These are phyloP conservation scores for Pomatorhinus ruficollis DNA, from an alignment of 2,113 vertebrate species.

Conservation along the genomic window DNA sequence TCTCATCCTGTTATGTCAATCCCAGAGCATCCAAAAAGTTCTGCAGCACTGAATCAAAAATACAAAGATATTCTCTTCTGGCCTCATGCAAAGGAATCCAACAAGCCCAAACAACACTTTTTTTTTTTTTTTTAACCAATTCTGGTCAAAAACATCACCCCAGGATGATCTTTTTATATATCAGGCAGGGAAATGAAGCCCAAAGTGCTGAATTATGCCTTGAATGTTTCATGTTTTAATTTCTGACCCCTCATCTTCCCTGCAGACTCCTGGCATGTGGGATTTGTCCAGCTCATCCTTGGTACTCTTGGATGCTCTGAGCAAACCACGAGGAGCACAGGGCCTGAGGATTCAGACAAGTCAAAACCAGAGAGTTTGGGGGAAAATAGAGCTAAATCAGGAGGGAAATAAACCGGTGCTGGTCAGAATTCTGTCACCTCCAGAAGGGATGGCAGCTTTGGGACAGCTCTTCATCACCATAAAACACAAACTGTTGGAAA, in stretches of 20 bases:
- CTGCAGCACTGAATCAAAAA: neutral
- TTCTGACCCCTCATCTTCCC: neutral
- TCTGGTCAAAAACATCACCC: neutral
- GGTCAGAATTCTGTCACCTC: neutral
- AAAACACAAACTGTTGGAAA: neutral
- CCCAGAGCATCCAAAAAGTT: neutral
- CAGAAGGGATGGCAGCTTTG: neutral
- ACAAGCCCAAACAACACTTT: neutral
- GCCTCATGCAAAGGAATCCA: neutral
- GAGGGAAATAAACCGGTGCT: neutral
- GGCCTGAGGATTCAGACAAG: neutral
- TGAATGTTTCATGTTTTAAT: neutral
- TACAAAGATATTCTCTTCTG: neutral
- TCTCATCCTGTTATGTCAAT: rapidly evolving
- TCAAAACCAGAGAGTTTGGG: neutral
- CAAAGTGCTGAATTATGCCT: neutral
- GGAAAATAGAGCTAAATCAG: neutral
- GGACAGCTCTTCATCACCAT: neutral
- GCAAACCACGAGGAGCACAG: neutral
- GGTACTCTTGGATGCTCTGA: neutral
- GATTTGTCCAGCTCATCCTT: neutral
- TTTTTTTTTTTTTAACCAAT: neutral
- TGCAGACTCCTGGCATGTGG: neutral
- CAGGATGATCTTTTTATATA: too few species aligned
- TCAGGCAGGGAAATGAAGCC: neutral